Base-by-base conservation (phyloP, 1,140 invertebrate genomes). In the Aphelenchoides fujianensis region DNA sequence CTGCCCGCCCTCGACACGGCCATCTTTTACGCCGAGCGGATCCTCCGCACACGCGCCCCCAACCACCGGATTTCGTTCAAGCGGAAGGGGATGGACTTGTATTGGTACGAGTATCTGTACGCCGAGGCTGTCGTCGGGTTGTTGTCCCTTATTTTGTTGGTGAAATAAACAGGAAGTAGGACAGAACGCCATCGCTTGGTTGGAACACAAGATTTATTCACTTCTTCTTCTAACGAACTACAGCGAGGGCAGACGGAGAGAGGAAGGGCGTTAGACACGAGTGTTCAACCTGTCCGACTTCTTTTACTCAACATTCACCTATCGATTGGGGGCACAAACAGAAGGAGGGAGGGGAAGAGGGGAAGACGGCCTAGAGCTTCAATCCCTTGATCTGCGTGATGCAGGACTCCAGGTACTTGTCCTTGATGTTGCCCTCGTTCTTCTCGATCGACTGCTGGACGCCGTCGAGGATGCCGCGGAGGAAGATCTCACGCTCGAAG, bases 331-430 rank as follows among this genome's bases (percentile, higher is more conserved):
- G n/a, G n/a, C n/a, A n/a, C n/a, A n/a, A n/a, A n/a, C n/a, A n/a
- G n/a, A n/a, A n/a, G 41, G 23, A 48, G 41, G 23, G 23, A 48
- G 41, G 12, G 23, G 23, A 48, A 48, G 41, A 48, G 41, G 23
- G 23, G 23, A 48, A 48, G 23, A 48, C 12, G 41, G 12, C 41
- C 41, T 48, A 48, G 12, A 48, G 23, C 23, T 48, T 48, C 41
- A 48, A 23, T 12, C 41, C 23, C 23, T 48, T 12, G 23, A 48
- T 48, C 36, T 85, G 73, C 27, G 62, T 52, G 59, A 83, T 83
- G 71, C 83, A 84, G 59, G 77, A 70, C 35, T 84, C 73, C 57
- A 83, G 68, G 62, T 82, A 83, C 32, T 78, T 68, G 35, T 83
- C 83, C 48, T 76, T 79, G 73, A 83, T 79, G n/a, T 62, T 70